These are phyloP conservation scores for Scolopax rusticola DNA, from an alignment of 2,797 vertebrate species.

Conservation along the genomic window DNA sequence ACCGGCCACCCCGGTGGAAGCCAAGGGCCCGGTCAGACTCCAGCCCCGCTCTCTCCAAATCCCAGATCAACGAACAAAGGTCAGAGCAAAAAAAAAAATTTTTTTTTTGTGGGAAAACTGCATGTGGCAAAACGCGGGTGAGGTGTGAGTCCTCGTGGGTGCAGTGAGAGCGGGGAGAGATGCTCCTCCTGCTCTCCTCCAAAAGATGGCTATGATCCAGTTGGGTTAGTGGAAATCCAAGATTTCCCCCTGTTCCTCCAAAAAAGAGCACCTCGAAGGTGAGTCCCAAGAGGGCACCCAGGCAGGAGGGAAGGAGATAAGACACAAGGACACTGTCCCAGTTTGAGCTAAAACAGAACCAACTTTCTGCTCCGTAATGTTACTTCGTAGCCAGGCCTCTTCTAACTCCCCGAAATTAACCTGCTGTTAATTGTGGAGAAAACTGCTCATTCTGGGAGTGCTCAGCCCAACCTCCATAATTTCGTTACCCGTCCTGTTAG, in stretches of 20 bases:
- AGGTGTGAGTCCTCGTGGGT: not conserved
- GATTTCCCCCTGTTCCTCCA: not conserved
- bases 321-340: not conserved
- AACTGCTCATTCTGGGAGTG: too few relatives aligned
- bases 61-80: conserved; percentile 43
- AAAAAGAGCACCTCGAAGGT: accelerated
- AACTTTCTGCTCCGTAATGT: too few relatives aligned
- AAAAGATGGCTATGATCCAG: not conserved
- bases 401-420: too few relatives aligned
- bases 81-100: not conserved
- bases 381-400: too few relatives aligned
- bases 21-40: not conserved
- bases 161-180: accelerated
- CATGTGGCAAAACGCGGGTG: not conserved
- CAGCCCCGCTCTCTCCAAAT: not conserved
- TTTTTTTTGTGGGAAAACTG: not conserved
- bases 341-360: too few relatives aligned
- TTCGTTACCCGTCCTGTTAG: too few relatives aligned
- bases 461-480: too few relatives aligned
- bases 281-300: not conserved
- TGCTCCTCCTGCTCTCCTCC: not conserved
- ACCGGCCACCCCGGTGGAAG: not conserved
- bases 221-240: not conserved
- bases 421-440: too few relatives aligned
- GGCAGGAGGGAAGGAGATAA: not conserved